A percentile compares a stretch with the other conserved stretches of the same genome.
Evolutionary conservation across 1,140 invertebrate species (phyloP).

Genomic region (Solenopsis invicta): DNA sequence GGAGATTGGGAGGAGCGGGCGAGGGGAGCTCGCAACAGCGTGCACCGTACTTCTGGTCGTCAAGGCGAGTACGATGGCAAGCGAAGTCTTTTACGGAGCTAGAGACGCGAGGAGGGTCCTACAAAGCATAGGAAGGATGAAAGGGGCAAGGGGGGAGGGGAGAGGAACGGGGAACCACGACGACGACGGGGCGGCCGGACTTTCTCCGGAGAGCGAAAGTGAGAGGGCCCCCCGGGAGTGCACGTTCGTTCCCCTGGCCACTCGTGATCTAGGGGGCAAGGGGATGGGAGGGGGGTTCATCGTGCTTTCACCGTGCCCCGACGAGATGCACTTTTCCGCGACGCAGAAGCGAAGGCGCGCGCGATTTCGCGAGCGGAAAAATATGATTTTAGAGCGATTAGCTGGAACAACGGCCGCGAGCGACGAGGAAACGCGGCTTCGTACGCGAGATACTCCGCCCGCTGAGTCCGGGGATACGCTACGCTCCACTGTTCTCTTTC

Average conservation of each 20-base stretch:
- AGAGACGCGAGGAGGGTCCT: conserved; percentile 25
- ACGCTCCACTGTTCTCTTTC: not conserved
- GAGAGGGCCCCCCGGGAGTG: conserved; percentile 79
- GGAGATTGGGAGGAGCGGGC: conserved; percentile 35
- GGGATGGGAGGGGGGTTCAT: not conserved
- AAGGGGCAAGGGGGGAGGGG: conserved; percentile 32
- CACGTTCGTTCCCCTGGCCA: conserved; percentile 64
- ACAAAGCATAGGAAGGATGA: not conserved
- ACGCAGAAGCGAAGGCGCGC: conserved; percentile 65
- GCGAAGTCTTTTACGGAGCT: conserved; percentile 64
- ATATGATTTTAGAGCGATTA: conserved; percentile 35
- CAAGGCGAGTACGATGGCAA: conserved; percentile 60
- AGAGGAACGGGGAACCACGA: conserved; percentile 22
- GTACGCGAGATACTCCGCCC: conserved; percentile 13
- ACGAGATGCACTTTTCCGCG: conserved; percentile 79
- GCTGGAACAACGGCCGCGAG: conserved; percentile 26
- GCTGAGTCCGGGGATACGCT: not conserved
- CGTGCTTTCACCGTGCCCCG: conserved; percentile 73
- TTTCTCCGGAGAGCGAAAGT: conserved; percentile 86
- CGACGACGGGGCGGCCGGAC: conserved; percentile 69
- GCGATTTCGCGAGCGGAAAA: conserved; percentile 33
- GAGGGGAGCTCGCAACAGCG: conserved; percentile 1
- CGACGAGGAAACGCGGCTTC: conserved; percentile 13
- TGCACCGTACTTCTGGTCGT: conserved; percentile 38
- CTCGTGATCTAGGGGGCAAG: conserved; percentile 51